Base-by-base conservation (phyloP, 2,113 vertebrate species). In the Nanger granti region DNA sequence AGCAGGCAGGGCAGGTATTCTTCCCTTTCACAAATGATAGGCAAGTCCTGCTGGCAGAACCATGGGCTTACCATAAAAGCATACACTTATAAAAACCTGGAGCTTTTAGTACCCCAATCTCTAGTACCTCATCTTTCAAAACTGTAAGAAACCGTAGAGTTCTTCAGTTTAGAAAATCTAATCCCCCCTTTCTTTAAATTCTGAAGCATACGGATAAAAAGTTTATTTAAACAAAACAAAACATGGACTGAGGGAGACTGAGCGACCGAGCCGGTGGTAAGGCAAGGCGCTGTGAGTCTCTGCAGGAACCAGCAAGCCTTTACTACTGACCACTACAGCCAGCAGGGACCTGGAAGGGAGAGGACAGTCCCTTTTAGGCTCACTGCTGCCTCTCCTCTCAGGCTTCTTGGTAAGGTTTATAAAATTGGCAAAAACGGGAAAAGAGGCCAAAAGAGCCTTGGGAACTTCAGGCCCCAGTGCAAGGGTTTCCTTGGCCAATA, bases 131-230 rank as follows among this genome's bases (percentile, higher is more conserved):
- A 7, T 55, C 66, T 41, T 62, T 90, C 80, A 92, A 92, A 79
- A 26, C 55, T 83, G 17, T 41, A 64, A 5, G 59, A 87, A 89
- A 91, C 17, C 7, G 8, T 54, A 55, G 29, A 44, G 59, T 87
- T 94, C 29, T 79, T 83, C n/a, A 62, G 49, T 52, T 93, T 49
- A 92, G 52, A 44, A 95, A 96, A 89, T 60, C 8, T 2, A 73
- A 84, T 49, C 22, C 9, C 44, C n/a, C n/a, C 47, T 86, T 87
- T 82, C 54, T 95, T 95, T 83, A 76, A 92, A 89, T 52, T 93
- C 29, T 93, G 47, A 97, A 54, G 28, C 57, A 83, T 85, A 85
- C 15, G 80, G 54, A 44, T 57, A 86, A 59, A 92, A 86, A 28
- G 20, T 76, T 94, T 91, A 73, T 90, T 41, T n/a, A 60, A 44